These are phyloP conservation scores for Microctonus hyperodae DNA, from an alignment of 2,888 invertebrate genomes.

Conservation along the genomic window DNA sequence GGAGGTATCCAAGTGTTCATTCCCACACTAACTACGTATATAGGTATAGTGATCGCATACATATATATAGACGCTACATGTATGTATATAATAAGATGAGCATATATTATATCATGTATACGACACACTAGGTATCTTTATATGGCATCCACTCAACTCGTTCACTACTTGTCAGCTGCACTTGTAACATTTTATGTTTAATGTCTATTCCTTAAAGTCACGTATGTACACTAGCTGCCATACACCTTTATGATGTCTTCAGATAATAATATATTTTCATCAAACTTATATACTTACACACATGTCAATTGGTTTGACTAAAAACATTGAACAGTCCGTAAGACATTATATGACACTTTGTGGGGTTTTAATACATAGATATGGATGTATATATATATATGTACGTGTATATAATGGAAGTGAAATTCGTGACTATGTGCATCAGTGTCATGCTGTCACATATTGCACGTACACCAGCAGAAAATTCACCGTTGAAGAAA, in stretches of 20 bases:
- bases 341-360: conserved; percentile 45
- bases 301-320: conserved; percentile 30
- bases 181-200: neutral
- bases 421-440: conserved; percentile 31
- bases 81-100: no score
- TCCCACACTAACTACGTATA: neutral
- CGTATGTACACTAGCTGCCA: neutral
- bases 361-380: no score
- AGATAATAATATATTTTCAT: conserved; percentile 6
- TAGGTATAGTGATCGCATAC: no score
- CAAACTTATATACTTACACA: neutral
- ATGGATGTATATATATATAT: conserved; percentile 37
- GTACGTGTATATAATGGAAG: neutral
- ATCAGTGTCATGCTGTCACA: conserved; percentile 38
- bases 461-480: conserved; percentile 27
- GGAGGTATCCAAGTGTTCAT: conserved; percentile 30
- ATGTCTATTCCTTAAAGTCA: neutral
- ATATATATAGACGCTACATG: conserved; percentile 28
- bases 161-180: conserved; percentile 14
- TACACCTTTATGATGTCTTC: neutral
- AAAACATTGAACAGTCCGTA: conserved; percentile 49
- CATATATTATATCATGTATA: no score
- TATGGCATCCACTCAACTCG: neutral
- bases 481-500: conserved; percentile 26
- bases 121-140: conserved; percentile 17